Base-by-base conservation (phyloP, 2,888 invertebrate genomes). In the Amblyteles armatorius region DNA sequence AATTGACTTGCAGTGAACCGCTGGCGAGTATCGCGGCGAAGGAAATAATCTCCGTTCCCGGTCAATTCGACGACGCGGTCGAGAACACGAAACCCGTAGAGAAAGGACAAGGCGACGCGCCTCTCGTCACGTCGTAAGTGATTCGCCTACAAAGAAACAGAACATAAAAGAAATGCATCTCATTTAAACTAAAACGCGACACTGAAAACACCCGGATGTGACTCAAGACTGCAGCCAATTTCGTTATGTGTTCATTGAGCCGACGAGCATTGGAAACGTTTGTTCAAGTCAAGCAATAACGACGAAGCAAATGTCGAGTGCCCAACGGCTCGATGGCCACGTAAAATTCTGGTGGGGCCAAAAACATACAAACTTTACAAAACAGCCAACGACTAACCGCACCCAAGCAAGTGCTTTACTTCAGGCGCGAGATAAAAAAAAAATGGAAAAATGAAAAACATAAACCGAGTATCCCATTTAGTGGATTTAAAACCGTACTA, bases 171-270 rank as follows among this genome's bases (percentile, higher is more conserved):
- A 55, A 79, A 76, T 55, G 79, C 48, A 29, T 29, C 57, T 57
- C n/a, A 83, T 69, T 33, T 85, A 87, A 86, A 84, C 76, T 78
- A 83, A 73, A 44, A 78, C 63, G 85, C 72, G 83, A 84, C 52
- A 52, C 50, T n/a, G 79, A 89, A 79, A 79, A 87, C 86, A 90
- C 91, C 90, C 91, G 90, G 90, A 91, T 89, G 86, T 90, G 92
- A 92, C 91, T 89, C 87, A 93, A 93, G 92, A 93, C 92, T 92
- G 92, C 91, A 91, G 91, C 90, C 89, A 91, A 92, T 90, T 89
- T 90, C 88, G 88, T 89, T 89, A 88, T 89, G 89, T 88, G 89
- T 87, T 86, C 84, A 84, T 89, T 86, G 91, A 90, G 88, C 87
- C 87, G 88, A 87, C 86, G 89, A 85, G 88, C 88, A 88, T 84